Conservation (phyloP, 1,140 invertebrate species). For the Metopolophium dirhodum region DNA sequence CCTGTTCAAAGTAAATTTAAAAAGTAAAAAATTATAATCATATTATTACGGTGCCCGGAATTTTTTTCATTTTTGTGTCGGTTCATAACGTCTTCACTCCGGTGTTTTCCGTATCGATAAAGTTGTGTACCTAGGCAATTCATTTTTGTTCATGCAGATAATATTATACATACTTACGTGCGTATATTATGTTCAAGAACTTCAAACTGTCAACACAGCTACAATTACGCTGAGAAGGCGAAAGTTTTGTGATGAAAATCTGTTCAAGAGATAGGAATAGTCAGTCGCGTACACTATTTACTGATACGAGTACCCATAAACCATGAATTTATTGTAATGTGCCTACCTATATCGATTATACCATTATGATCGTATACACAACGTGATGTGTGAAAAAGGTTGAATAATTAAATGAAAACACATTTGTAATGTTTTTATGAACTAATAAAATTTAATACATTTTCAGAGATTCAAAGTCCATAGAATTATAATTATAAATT, state of each 20-base stretch:
- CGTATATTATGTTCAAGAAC: background rate
- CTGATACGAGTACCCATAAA: background rate
- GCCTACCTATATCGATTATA: background rate
- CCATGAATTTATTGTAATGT: background rate
- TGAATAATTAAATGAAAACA: background rate
- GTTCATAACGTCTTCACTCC: background rate
- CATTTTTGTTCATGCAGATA: background rate
- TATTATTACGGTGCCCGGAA: background rate
- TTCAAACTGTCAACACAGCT: background rate
- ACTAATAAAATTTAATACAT: conserved; percentile 48
- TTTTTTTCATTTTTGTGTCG: background rate
- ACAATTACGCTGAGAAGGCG: background rate
- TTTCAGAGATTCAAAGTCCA: conserved; percentile 47
- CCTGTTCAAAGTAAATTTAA: too few relatives aligned
- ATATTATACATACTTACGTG: background rate
- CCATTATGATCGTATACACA: background rate
- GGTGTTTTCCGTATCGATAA: background rate
- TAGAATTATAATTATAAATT: background rate
- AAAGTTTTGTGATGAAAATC: background rate
- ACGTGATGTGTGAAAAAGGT: background rate
- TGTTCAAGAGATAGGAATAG: background rate
- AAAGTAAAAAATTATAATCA: too few relatives aligned
- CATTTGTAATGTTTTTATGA: background rate
- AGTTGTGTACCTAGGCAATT: background rate
- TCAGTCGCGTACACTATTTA: background rate